phyloP scores from a whole-genome alignment of 2,888 invertebrate genomes.

The Anorthoa munda region DNA sequence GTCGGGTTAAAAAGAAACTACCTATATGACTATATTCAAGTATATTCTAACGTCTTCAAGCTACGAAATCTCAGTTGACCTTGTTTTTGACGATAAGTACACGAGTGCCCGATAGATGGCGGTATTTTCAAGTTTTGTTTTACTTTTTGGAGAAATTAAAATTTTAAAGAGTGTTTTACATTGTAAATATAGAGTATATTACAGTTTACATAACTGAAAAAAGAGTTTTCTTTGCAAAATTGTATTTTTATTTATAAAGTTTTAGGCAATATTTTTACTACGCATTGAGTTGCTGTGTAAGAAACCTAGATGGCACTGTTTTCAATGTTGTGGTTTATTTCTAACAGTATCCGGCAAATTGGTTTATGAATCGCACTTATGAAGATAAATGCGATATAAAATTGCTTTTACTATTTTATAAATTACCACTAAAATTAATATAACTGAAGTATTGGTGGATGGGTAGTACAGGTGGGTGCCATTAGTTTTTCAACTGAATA shows the following conservation, averaged over 20 bases:
- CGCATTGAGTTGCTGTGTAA: background rate
- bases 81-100: background rate
- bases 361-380: background rate
- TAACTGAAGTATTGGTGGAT: accelerated
- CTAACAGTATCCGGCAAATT: background rate
- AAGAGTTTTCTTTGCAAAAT: no score
- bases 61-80: background rate
- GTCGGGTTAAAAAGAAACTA: no score
- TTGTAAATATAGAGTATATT: no score
- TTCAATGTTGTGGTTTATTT: background rate
- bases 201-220: background rate
- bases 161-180: background rate
- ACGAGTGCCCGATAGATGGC: constrained; percentile 14
- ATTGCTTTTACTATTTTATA: background rate
- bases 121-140: background rate
- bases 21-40: no score
- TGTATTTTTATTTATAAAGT: background rate
- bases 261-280: no score
- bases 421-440: accelerated
- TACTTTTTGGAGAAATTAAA: background rate
- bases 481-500: accelerated
- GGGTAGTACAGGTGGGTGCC: accelerated
- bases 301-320: constrained; percentile 42
- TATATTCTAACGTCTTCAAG: no score
- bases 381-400: background rate